Evolutionary conservation across 2,113 vertebrate species (phyloP).

Genomic region (Peromyscus californicus): DNA sequence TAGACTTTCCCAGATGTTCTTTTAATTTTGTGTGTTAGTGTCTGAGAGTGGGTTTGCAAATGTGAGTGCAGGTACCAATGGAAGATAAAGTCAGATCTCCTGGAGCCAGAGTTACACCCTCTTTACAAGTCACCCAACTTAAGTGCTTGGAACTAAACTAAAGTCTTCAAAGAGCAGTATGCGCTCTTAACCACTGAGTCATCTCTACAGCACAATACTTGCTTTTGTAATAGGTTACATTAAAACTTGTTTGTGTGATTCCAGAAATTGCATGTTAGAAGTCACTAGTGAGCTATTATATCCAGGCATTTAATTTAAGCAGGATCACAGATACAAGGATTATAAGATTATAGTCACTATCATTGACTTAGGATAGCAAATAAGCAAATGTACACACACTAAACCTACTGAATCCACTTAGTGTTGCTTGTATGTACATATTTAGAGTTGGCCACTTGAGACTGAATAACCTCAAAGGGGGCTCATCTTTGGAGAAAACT

Average conservation of each 20-base stretch:
- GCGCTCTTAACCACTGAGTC: neutral
- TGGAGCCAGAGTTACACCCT: neutral
- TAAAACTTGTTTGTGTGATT: neutral
- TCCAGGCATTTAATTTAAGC: neutral
- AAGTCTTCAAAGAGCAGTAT: neutral
- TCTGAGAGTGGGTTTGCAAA: too few species aligned
- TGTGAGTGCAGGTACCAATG: neutral
- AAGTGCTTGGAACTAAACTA: neutral
- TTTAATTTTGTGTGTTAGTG: neutral
- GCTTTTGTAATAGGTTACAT: neutral
- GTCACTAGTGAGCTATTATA: neutral
- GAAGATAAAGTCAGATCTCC: neutral
- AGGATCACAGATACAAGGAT: neutral
- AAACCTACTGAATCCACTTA: neutral
- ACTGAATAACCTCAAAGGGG: neutral
- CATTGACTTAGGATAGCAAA: neutral
- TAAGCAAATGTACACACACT: neutral
- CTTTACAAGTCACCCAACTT: neutral
- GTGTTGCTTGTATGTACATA: neutral
- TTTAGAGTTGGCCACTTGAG: neutral
- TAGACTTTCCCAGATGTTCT: neutral
- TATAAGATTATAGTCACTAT: neutral
- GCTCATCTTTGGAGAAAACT: neutral
- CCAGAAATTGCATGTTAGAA: neutral
- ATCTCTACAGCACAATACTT: neutral